These are phyloP conservation scores for Pipa parva DNA, from an alignment of 2,113 vertebrate genomes.

Conservation along the genomic window DNA sequence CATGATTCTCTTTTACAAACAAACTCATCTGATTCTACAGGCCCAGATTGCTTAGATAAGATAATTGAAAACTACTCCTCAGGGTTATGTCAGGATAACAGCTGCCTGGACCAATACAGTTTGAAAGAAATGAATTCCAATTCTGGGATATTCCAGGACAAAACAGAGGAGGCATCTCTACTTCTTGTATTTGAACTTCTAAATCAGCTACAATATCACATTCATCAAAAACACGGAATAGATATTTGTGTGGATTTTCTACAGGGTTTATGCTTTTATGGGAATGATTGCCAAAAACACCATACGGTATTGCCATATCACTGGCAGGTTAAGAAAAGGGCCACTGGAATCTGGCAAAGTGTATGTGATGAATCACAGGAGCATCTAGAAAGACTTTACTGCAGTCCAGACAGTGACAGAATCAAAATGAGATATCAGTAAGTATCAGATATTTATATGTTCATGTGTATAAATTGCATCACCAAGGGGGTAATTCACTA, in stretches of 20 bases:
- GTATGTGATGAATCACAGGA: slow-evolving; percentile 93
- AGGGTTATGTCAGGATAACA: slow-evolving; percentile 62
- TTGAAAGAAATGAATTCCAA: slow-evolving; percentile 61
- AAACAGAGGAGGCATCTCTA: slow-evolving; percentile 94
- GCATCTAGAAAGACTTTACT: slow-evolving; percentile 96
- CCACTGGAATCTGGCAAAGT: slow-evolving; percentile 84
- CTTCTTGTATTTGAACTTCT: slow-evolving; percentile 94
- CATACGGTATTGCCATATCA: slow-evolving; percentile 93
- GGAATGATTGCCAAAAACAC: slow-evolving; percentile 87
- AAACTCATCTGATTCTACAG: slow-evolving; percentile 55
- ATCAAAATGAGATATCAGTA: slow-evolving; percentile 89
- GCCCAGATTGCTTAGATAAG: slow-evolving; percentile 71
- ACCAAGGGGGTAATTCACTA: too few relatives aligned
- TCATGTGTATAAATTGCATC: too few relatives aligned
- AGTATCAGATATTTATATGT: slow-evolving; percentile 54
- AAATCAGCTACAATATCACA: slow-evolving; percentile 96
- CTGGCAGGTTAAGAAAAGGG: slow-evolving; percentile 88
- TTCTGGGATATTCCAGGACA: slow-evolving; percentile 88
- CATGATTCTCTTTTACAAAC: slow-evolving; percentile 62
- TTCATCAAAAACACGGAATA: slow-evolving; percentile 83
- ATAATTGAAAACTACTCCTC: slow-evolving; percentile 71
- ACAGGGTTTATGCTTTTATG: slow-evolving; percentile 84
- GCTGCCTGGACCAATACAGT: slow-evolving; percentile 65
- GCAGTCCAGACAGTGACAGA: slow-evolving; percentile 95
- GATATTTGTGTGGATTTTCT: slow-evolving; percentile 95